Percentiles rank a stretch among this genome's conserved stretches.
phyloP scores from a whole-genome alignment of 1,140 invertebrate genomes.

The Aphidius gifuensis region DNA sequence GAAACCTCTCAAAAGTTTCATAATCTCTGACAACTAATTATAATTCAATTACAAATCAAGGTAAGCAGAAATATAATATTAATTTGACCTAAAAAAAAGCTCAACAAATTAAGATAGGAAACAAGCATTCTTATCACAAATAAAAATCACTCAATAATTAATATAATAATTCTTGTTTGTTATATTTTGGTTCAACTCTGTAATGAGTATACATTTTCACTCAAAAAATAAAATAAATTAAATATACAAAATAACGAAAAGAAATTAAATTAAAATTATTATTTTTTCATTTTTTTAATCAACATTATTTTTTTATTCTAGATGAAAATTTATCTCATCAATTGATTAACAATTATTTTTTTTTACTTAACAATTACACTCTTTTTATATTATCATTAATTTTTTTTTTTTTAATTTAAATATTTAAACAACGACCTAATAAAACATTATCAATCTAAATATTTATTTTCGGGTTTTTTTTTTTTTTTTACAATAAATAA shows the following conservation, averaged over 20 bases:
- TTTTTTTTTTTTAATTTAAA: too few species aligned
- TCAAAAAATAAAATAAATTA: slow-evolving; percentile 1
- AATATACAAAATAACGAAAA: neutral
- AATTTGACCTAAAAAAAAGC: neutral
- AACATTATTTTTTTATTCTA: neutral
- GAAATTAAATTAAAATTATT: neutral
- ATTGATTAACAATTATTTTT: too few species aligned
- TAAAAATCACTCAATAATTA: slow-evolving; percentile 16
- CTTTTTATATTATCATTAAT: too few species aligned
- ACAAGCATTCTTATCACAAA: slow-evolving; percentile 20
- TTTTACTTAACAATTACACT: too few species aligned
- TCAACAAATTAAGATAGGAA: slow-evolving; percentile 10
- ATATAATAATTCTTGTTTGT: too few species aligned
- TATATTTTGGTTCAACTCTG: slow-evolving; percentile 9
- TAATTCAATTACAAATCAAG: neutral
- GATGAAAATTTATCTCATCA: too few species aligned
- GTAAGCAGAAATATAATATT: neutral
- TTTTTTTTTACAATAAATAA: too few species aligned
- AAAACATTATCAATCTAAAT: too few species aligned
- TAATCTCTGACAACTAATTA: too few species aligned
- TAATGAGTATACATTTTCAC: slow-evolving; percentile 9
- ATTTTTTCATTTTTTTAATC: neutral
- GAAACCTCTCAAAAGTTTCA: too few species aligned
- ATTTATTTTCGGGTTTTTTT: too few species aligned
- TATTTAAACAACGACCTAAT: too few species aligned